Percentiles rank a stretch among this genome's conserved stretches.
Evolutionary conservation across 2,888 invertebrate species (phyloP).

Genomic region (Tigriopus californicus): DNA sequence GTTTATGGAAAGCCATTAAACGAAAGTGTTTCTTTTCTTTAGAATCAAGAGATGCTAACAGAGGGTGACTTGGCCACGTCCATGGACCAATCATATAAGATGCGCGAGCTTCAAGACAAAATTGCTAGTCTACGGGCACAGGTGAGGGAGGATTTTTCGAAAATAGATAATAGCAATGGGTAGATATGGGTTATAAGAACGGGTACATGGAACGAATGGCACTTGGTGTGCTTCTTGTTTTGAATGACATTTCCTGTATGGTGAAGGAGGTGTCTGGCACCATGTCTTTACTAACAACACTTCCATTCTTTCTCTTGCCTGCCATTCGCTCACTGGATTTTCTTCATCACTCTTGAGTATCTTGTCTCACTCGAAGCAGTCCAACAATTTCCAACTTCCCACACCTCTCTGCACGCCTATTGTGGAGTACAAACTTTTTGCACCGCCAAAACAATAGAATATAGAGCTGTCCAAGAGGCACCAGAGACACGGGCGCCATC

Average conservation of each 20-base stretch:
- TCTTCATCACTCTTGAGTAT: neutral
- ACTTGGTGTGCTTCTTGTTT: too few relatives aligned
- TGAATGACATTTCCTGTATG: too few relatives aligned
- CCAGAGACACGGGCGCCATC: too few relatives aligned
- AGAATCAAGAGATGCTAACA: constrained; percentile 88
- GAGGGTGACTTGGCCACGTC: constrained; percentile 75
- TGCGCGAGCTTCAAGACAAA: constrained; percentile 74
- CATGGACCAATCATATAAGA: constrained; percentile 56
- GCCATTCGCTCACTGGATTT: neutral
- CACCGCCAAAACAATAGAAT: neutral
- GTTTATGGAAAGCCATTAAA: constrained; percentile 8
- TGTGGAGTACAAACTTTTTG: constrained; percentile 16
- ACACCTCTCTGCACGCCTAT: constrained; percentile 15
- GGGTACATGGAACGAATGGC: too few relatives aligned
- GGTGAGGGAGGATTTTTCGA: too few relatives aligned
- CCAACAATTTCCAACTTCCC: constrained; percentile 15
- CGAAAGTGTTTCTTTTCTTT: constrained; percentile 21
- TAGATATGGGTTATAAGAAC: neutral
- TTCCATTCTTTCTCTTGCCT: neutral
- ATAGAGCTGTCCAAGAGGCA: too few relatives aligned
- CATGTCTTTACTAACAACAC: too few relatives aligned
- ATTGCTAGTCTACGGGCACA: constrained; percentile 82
- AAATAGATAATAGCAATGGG: too few relatives aligned
- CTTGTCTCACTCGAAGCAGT: constrained; percentile 1
- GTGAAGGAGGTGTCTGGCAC: too few relatives aligned